phyloP scores from a whole-genome alignment of 2,797 vertebrate genomes.

The Orientallactaga sibirica region DNA sequence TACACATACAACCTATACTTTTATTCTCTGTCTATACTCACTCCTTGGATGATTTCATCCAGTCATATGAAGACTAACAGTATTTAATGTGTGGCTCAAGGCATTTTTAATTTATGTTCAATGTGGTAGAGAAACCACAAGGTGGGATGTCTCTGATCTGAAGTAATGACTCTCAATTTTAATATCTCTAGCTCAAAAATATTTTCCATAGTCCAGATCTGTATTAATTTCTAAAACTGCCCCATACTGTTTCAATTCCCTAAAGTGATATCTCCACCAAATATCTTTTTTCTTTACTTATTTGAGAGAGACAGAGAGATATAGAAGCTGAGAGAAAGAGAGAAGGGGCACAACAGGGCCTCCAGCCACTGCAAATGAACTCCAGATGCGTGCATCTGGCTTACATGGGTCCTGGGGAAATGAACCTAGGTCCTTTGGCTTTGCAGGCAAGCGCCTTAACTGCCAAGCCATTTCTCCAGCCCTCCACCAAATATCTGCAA shows the following conservation, averaged over 20 bases:
- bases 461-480: no score
- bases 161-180: slow-evolving; percentile 1
- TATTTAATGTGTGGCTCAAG: no score
- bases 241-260: not conserved
- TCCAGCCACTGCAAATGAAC: no score
- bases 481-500: not conserved
- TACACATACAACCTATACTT: not conserved
- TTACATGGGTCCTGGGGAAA: no score
- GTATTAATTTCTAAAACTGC: not conserved
- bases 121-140: no score
- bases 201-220: slow-evolving; percentile 4
- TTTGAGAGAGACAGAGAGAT: no score
- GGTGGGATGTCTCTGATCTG: not conserved
- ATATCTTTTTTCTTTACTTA: not conserved
- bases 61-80: not conserved
- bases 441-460: no score
- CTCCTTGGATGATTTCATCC: not conserved
- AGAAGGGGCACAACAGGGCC: no score
- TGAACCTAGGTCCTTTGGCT: no score
- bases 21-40: not conserved
- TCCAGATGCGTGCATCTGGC: no score
- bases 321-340: no score
- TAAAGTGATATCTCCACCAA: not conserved
- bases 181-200: not conserved
- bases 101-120: no score